phyloP scores from a whole-genome alignment of 1,140 invertebrate genomes.

The Aphaenogaster ashmeadi region DNA sequence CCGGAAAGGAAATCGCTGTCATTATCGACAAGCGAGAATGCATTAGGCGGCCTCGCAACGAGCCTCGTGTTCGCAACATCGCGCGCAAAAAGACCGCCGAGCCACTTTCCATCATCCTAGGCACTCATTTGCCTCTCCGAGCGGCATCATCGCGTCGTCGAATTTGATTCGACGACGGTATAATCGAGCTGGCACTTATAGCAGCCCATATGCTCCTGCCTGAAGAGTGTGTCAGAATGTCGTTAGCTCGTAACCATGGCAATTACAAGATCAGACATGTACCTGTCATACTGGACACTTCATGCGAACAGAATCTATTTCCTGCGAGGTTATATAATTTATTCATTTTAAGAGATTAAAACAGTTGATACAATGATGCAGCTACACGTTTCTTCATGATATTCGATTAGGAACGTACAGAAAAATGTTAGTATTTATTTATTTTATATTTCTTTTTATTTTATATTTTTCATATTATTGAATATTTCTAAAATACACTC shows the following conservation, averaged over 20 bases:
- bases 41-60: slow-evolving; percentile 16
- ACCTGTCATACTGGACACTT: not conserved
- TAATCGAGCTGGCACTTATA: slow-evolving; percentile 55
- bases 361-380: not conserved
- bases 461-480: not conserved
- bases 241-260: slow-evolving; percentile 53
- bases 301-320: slow-evolving; percentile 19
- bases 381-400: no score
- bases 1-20: slow-evolving; percentile 44
- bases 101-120: slow-evolving; percentile 58
- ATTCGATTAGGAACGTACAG: not conserved
- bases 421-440: not conserved
- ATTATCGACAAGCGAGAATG: slow-evolving; percentile 51
- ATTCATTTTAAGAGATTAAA: not conserved
- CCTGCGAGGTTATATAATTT: not conserved
- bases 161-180: slow-evolving; percentile 49
- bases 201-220: not conserved
- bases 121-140: slow-evolving; percentile 39
- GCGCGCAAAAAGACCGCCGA: slow-evolving; percentile 34
- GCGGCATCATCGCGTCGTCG: slow-evolving; percentile 29
- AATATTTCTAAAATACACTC: not conserved
- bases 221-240: slow-evolving; percentile 58
- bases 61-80: slow-evolving; percentile 2
- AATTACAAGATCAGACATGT: slow-evolving; percentile 55
- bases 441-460: not conserved